A percentile compares a stretch with the other conserved stretches of the same genome.
Conservation (phyloP, 1,140 invertebrate genomes). For the Drosophila athabasca region DNA sequence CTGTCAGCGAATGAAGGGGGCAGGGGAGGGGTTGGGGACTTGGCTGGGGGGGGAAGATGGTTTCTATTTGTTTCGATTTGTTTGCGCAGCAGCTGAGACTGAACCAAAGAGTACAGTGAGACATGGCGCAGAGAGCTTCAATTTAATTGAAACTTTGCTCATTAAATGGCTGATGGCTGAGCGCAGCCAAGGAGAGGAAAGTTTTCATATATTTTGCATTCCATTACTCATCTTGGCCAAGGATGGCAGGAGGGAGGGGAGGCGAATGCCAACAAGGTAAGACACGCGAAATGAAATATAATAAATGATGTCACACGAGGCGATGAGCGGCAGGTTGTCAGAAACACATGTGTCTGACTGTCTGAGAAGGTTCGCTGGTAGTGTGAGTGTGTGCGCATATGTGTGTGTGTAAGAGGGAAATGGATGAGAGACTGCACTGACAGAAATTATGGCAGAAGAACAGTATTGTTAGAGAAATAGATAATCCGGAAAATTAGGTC, state of each 20-base stretch:
- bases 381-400: no score
- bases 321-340: conserved; percentile 70
- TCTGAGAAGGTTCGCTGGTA: conserved; percentile 8
- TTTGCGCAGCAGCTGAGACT: conserved; percentile 58
- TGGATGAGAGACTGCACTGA: not conserved
- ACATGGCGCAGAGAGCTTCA: conserved; percentile 46
- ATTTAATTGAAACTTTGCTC: conserved; percentile 81
- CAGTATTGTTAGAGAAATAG: not conserved
- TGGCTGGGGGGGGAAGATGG: not conserved
- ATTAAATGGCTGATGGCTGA: conserved; percentile 70
- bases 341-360: conserved; percentile 65
- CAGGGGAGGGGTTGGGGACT: not conserved
- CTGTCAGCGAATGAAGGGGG: conserved; percentile 24
- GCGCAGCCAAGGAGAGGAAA: conserved; percentile 32
- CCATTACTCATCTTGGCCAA: conserved; percentile 54
- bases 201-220: conserved; percentile 41
- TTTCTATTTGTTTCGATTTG: conserved; percentile 72
- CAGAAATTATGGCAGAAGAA: not conserved
- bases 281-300: conserved; percentile 74
- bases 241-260: not conserved
- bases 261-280: conserved; percentile 49
- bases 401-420: no score
- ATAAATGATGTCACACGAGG: conserved; percentile 73
- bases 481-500: no score
- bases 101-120: conserved; percentile 2